Conservation (phyloP, 2,888 invertebrate genomes). For the Oconnorella tubifera region DNA sequence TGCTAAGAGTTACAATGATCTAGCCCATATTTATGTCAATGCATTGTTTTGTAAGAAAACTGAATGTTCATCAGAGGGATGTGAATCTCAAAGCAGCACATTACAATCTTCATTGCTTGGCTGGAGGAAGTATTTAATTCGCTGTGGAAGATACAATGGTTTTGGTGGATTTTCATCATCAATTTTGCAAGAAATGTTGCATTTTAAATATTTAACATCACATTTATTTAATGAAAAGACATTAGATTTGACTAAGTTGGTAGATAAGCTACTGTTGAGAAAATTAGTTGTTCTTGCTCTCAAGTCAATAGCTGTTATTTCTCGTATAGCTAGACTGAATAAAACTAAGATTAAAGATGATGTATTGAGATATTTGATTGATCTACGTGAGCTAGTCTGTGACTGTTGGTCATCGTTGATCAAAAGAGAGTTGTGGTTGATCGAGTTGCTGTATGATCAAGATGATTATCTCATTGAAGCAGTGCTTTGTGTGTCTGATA, state of each 20-base stretch:
- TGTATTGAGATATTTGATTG: background rate
- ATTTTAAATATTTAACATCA: too few species aligned
- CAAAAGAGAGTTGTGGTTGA: slow-evolving; percentile 16
- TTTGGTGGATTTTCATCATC: slow-evolving; percentile 1
- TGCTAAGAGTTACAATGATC: too few species aligned
- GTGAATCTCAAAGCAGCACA: too few species aligned
- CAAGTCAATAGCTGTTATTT: slow-evolving; percentile 11
- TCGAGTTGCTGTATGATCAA: slow-evolving; percentile 26
- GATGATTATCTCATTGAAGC: slow-evolving; percentile 28
- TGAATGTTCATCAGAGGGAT: too few species aligned
- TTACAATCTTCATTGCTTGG: too few species aligned
- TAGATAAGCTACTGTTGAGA: slow-evolving; percentile 7
- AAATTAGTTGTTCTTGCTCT: slow-evolving; percentile 10
- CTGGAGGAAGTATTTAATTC: too few species aligned
- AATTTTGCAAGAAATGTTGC: background rate
- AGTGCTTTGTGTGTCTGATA: slow-evolving; percentile 23
- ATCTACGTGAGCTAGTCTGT: background rate
- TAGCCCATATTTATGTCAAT: too few species aligned
- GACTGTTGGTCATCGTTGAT: background rate
- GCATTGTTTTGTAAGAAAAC: too few species aligned
- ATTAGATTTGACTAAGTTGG: too few species aligned
- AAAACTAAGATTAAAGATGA: background rate
- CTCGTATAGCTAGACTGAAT: background rate
- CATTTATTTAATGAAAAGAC: too few species aligned
- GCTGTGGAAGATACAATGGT: too few species aligned